Conservation (phyloP, 1,140 invertebrate genomes). For the Lepidostoma basale region DNA sequence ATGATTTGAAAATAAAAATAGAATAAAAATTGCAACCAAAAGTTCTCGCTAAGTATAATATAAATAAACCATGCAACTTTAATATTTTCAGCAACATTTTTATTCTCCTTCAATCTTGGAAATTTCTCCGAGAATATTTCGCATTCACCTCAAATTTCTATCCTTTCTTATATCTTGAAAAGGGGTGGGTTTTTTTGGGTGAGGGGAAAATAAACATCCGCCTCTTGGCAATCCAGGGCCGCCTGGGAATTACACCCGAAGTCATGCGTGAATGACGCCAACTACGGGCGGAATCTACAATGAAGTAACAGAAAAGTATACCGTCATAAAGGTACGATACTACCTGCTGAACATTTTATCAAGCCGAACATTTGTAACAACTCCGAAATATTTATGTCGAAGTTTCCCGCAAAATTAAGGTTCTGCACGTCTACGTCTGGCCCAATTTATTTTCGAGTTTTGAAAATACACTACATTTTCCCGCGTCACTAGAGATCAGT, state of each 20-base stretch:
- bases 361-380: neutral
- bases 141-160: constrained; percentile 22
- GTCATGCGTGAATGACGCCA: constrained; percentile 37
- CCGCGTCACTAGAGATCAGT: too few species aligned
- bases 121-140: constrained; percentile 1
- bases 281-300: constrained; percentile 32
- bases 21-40: too few species aligned
- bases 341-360: constrained; percentile 11
- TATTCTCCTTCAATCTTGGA: too few species aligned
- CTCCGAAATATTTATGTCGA: neutral
- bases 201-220: constrained; percentile 13
- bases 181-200: constrained; percentile 6
- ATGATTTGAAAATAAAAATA: too few species aligned
- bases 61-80: too few species aligned
- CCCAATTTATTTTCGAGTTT: too few species aligned
- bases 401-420: neutral
- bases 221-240: constrained; percentile 8
- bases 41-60: too few species aligned
- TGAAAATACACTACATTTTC: too few species aligned
- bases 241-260: constrained; percentile 15
- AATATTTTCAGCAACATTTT: too few species aligned
- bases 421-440: neutral
- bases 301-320: constrained; percentile 23
- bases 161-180: constrained; percentile 26
- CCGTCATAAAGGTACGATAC: constrained; percentile 1